A percentile compares a stretch with the other conserved stretches of the same genome.
These are phyloP conservation scores for Pelobates fuscus DNA, from an alignment of 2,113 vertebrate species.

Conservation along the genomic window DNA sequence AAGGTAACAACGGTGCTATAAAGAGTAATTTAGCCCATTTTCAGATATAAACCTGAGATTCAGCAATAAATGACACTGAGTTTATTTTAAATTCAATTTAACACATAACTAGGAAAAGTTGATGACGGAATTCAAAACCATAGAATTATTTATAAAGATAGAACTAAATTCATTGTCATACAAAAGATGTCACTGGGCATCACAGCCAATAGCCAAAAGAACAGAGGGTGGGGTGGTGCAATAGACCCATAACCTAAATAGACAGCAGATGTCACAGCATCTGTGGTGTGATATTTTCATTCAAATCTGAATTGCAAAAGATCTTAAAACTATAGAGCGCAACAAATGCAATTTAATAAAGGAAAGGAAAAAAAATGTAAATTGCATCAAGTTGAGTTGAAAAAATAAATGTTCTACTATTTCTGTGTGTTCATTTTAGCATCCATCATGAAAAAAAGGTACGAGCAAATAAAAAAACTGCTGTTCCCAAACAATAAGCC, in stretches of 20 bases:
- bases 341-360: conserved; percentile 34
- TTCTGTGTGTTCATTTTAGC: no score
- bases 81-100: conserved; percentile 17
- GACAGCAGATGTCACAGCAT: conserved; percentile 47
- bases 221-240: conserved; percentile 41
- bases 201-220: conserved; percentile 23
- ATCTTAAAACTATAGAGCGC: conserved; percentile 25
- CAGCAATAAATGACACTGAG: no score
- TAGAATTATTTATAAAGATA: conserved; percentile 12
- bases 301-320: conserved; percentile 35
- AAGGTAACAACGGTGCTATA: no score
- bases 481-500: background rate
- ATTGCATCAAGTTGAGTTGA: conserved; percentile 1
- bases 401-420: background rate
- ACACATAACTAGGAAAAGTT: background rate
- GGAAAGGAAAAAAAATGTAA: conserved; percentile 34
- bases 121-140: background rate
- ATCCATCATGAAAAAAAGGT: no score
- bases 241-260: conserved; percentile 38
- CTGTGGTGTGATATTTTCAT: conserved; percentile 45
- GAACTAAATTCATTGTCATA: conserved; percentile 10
- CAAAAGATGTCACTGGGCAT: background rate
- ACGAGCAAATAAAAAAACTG: background rate
- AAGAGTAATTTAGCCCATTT: no score
- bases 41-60: no score